Evolutionary conservation across 2,797 vertebrate genomes (phyloP), one percentile per base, ranked within the genome.

Genomic region (Borostomias antarcticus): DNA sequence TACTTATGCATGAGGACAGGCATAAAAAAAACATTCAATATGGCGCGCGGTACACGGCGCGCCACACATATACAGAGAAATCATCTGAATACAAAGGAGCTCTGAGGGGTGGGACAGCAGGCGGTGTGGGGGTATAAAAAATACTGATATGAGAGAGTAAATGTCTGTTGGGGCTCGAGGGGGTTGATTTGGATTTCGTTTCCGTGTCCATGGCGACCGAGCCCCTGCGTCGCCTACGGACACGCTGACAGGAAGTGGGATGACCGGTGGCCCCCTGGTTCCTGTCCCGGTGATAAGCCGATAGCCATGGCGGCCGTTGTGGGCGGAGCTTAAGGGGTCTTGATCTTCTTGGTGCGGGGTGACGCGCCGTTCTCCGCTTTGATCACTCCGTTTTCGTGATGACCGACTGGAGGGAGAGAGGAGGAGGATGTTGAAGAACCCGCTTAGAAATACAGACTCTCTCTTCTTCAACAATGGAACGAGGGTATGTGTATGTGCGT

Each of bases 321-420:
- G 51, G 81, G 81, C 74, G 66, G 75, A 75, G 72, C 79, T 92
- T 96, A 99, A 0, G 94, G 94, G 1, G 95, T 92, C 79, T 99
- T 99, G 74, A 97, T 92, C 83, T 98, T 98, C 93, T 96, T 98
- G 89, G 89, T 94, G 78, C 96, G 92, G 3, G 94, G 94, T 2
- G 95, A 98, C 58, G 95, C 92, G 75, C 97, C 97, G 0, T 98
- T 98, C 89, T 98, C 97, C 0, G 94, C 92, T 85, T 97, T 99
- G 62, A 98, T 88, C 17, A 96, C 82, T 69, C 96, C 96, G 0
- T 98, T 98, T 92, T 98, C 96, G 66, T 97, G 94, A 80, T 96
- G 94, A 66, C 95, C 95, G 83, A 91, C 86, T 89, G 3, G 26
- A 23, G 35, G n/a, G 32, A 69, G 53, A 62, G 30, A 64, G 25